A percentile compares a stretch with the other conserved stretches of the same genome.
Evolutionary conservation across 1,140 invertebrate species (phyloP).

Genomic region (Pollicipes pollicipes): DNA sequence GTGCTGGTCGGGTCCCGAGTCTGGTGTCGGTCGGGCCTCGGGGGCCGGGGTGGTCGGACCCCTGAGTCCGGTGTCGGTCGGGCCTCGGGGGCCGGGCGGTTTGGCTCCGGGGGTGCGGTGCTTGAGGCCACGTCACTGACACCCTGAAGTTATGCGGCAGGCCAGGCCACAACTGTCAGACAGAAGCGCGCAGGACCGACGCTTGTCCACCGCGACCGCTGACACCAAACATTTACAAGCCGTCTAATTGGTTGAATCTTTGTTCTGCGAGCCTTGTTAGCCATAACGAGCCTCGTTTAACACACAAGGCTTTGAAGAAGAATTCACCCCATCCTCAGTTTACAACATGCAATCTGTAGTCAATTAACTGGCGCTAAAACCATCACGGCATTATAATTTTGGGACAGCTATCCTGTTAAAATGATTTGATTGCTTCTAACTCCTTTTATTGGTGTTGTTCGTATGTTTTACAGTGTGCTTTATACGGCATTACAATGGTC

Average conservation of each 20-base stretch:
- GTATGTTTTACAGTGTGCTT: neutral
- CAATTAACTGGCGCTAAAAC: neutral
- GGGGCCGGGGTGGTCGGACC: too few relatives aligned
- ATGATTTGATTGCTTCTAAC: neutral
- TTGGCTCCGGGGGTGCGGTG: too few relatives aligned
- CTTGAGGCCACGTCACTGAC: too few relatives aligned
- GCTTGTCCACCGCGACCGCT: too few relatives aligned
- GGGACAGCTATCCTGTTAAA: neutral
- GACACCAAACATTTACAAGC: neutral
- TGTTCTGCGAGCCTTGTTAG: neutral
- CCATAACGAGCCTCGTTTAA: neutral
- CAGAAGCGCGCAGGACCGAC: too few relatives aligned
- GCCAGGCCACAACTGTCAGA: too few relatives aligned
- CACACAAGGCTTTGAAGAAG: neutral
- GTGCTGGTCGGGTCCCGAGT: too few relatives aligned
- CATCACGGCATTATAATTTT: constrained; percentile 1
- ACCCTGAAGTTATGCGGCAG: too few relatives aligned
- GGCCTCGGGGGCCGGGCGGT: too few relatives aligned
- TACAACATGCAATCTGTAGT: neutral
- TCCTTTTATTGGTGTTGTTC: neutral
- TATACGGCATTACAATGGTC: neutral
- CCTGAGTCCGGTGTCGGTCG: too few relatives aligned
- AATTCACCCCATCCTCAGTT: neutral
- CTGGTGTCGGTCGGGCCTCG: too few relatives aligned
- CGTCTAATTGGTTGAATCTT: neutral